A percentile compares a stretch with the other conserved stretches of the same genome.
Conservation (phyloP, 2,113 vertebrate species). For the Clarias batrachus region DNA sequence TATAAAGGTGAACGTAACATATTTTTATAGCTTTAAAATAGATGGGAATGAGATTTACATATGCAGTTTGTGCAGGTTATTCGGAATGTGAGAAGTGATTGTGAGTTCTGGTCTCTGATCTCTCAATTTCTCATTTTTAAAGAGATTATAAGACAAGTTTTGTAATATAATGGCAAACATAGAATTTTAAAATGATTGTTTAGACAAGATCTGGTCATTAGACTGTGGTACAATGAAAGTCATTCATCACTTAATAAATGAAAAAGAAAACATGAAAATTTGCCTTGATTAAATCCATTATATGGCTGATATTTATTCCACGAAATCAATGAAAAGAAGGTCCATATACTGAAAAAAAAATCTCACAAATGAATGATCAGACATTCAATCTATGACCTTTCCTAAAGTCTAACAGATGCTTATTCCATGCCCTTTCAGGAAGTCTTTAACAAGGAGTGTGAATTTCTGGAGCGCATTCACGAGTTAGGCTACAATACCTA, state of each 20-base stretch:
- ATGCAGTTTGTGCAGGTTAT: not conserved
- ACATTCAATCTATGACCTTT: not conserved
- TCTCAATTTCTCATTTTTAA: not conserved
- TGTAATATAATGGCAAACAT: not conserved
- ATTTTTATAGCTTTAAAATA: not conserved
- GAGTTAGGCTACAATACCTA: constrained; percentile 96
- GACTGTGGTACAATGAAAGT: not conserved
- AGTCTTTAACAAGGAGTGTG: constrained; percentile 86
- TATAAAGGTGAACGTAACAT: not conserved
- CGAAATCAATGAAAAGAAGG: not conserved
- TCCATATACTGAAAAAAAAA: not conserved
- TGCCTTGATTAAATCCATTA: too few species aligned
- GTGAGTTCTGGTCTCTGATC: not conserved
- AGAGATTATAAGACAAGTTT: not conserved
- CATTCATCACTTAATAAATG: not conserved
- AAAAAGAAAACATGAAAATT: not conserved
- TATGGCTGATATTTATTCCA: not conserved
- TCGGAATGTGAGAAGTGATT: not conserved
- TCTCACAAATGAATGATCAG: not conserved
- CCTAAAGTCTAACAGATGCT: not conserved
- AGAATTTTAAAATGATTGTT: not conserved
- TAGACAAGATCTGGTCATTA: not conserved
- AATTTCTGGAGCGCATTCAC: constrained; percentile 94
- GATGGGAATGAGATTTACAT: not conserved
- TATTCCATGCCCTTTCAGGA: constrained; percentile 70